Conservation (phyloP, 2,888 invertebrate genomes). For the Halictus ligatus region DNA sequence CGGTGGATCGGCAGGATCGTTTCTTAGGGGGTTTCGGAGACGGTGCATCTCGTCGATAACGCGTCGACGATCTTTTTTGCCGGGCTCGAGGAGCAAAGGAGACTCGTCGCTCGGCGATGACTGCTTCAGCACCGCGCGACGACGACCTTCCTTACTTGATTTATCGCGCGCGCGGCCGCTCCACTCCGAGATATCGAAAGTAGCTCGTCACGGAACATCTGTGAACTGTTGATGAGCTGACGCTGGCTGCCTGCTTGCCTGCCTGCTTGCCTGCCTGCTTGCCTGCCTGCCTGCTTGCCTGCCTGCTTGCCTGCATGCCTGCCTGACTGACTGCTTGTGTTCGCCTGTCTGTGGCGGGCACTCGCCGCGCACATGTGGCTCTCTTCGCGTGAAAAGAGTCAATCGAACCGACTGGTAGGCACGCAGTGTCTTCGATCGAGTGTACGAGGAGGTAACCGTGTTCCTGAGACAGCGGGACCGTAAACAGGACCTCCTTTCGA, state of each 20-base stretch:
- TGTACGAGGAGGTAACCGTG: slow-evolving; percentile 7
- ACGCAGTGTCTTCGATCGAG: slow-evolving; percentile 22
- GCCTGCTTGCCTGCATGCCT: background rate
- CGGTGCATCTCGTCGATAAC: slow-evolving; percentile 68
- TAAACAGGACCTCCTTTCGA: background rate
- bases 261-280: background rate
- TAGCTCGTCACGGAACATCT: slow-evolving; percentile 58
- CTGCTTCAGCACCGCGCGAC: slow-evolving; percentile 53
- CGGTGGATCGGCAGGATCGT: background rate
- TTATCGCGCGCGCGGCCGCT: slow-evolving; percentile 65
- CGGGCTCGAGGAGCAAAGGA: background rate
- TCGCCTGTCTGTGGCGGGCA: slow-evolving; percentile 9
- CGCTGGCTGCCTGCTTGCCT: slow-evolving; percentile 11
- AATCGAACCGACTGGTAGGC: slow-evolving; percentile 21
- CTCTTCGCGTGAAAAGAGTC: slow-evolving; percentile 24
- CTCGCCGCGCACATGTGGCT: slow-evolving; percentile 42
- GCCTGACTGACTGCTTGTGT: background rate
- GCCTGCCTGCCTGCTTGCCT: background rate
- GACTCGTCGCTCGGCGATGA: slow-evolving; percentile 7
- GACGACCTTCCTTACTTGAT: slow-evolving; percentile 74
- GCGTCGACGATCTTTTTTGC: slow-evolving; percentile 50
- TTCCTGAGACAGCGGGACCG: background rate
- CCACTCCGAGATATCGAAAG: slow-evolving; percentile 52
- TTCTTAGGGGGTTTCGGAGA: slow-evolving; percentile 56
- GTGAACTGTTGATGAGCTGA: slow-evolving; percentile 55